A percentile compares a stretch with the other conserved stretches of the same genome.
Evolutionary conservation across 2,888 invertebrate species (phyloP).

Genomic region (Sphaerolaimus hirsutus): DNA sequence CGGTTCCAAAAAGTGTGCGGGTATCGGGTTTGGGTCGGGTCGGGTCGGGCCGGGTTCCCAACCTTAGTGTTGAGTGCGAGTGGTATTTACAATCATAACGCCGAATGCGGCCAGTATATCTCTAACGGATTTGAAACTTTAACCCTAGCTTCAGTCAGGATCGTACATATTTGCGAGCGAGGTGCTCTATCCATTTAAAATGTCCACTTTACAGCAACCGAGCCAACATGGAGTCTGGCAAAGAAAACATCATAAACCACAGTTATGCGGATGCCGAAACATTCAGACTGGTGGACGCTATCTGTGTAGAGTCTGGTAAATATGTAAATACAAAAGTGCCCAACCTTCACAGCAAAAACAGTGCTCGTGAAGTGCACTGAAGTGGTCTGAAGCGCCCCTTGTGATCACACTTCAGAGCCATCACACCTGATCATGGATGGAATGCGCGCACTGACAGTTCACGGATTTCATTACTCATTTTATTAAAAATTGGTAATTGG

Average conservation of each 20-base stretch:
- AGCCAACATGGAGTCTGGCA: constrained; percentile 20
- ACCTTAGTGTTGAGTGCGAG: too few species aligned
- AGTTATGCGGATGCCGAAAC: constrained; percentile 21
- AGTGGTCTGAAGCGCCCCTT: too few species aligned
- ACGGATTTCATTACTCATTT: constrained; percentile 73
- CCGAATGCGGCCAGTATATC: too few species aligned
- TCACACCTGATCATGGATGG: background rate
- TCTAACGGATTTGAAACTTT: too few species aligned
- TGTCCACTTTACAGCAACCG: constrained; percentile 8
- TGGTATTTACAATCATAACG: too few species aligned
- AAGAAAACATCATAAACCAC: constrained; percentile 21
- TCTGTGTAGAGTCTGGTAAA: constrained; percentile 15
- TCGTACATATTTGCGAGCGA: too few species aligned
- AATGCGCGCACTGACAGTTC: background rate
- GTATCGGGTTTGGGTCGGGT: too few species aligned
- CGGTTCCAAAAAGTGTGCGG: too few species aligned
- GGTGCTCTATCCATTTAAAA: background rate
- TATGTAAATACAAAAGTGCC: constrained; percentile 17
- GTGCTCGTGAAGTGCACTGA: too few species aligned
- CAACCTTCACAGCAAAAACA: constrained; percentile 15
- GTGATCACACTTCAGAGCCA: background rate
- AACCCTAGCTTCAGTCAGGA: too few species aligned
- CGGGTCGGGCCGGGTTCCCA: too few species aligned
- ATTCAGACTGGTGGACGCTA: constrained; percentile 17
- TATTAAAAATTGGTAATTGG: too few species aligned